Evolutionary conservation across 2,797 vertebrate species (phyloP), one percentile per base, ranked within the genome.

Genomic region (Typhlichthys subterraneus): DNA sequence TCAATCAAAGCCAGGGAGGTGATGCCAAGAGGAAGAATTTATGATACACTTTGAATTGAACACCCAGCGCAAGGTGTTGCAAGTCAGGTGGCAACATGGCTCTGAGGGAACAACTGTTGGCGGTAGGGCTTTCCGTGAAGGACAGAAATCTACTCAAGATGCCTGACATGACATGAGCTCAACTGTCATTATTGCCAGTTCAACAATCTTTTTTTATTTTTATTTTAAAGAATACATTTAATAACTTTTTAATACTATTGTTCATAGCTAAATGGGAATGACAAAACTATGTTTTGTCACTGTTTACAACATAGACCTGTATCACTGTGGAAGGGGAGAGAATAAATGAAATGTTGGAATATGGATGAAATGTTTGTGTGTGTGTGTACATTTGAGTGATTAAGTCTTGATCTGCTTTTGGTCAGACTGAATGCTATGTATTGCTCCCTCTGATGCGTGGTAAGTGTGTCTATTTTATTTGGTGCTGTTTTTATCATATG

Each of bases 1-100:
- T 96, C 93, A 93, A 86, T 94, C 96, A 97, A 92, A 95, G 92
- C 90, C 97, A 97, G 92, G 95, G 94, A 83, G 96, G 95, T 85
- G 97, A 98, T 55, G 77, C 94, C 59, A 96, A 96, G 83, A 94
- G 95, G 92, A 99, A 99, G 94, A 91, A 91, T 63, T 93, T 96
- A 89, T 98, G 94, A 98, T 93, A 83, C 86, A 81, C 84, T 83
- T 14, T 45, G 72, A 75, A 13, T 45, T 12, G 45, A 47, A 3
- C 57, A 2, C 59, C 48, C 56, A 11, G 59, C 7, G 55, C 67
- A 15, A 48, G 4, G 14, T n/a, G 31, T 54, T 17, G 49, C 55
- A 53, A 70, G 71, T 75, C 75, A 57, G 53, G 75, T 73, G 8
- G 33, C 12, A 52, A 8, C 42, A 12, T 31, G 52, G 59, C 59